Conservation (phyloP, 2,797 vertebrate species). For the Aulostomus chinensis region DNA sequence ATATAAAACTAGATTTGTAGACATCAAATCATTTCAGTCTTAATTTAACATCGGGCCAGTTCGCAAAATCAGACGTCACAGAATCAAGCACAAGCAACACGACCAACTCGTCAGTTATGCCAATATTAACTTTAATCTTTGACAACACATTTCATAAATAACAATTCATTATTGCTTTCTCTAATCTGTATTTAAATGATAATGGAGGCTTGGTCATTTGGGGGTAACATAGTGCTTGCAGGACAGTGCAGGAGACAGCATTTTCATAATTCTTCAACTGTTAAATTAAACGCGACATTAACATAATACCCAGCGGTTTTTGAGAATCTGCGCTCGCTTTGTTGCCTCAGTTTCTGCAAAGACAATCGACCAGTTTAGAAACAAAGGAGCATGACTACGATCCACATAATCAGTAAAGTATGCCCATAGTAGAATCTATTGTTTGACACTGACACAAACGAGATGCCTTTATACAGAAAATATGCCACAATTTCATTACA, state of each 20-base stretch:
- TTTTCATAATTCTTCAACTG: slow-evolving; percentile 35
- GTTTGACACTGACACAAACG: slow-evolving; percentile 43
- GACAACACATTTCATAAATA: slow-evolving; percentile 80
- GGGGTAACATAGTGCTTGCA: slow-evolving; percentile 64
- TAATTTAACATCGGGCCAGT: no score
- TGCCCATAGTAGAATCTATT: slow-evolving; percentile 21
- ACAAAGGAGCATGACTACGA: slow-evolving; percentile 41
- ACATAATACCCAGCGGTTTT: slow-evolving; percentile 50
- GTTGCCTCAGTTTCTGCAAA: slow-evolving; percentile 24
- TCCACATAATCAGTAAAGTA: slow-evolving; percentile 36
- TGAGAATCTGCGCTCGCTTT: slow-evolving; percentile 44
- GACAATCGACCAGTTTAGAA: slow-evolving; percentile 44
- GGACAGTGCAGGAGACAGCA: slow-evolving; percentile 64
- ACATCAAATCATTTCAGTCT: no score
- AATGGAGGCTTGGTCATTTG: slow-evolving; percentile 58
- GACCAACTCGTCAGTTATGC: slow-evolving; percentile 30
- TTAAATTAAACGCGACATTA: slow-evolving; percentile 57
- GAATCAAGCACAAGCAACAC: slow-evolving; percentile 6
- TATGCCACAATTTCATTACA: slow-evolving; percentile 46
- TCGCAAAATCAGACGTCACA: no score
- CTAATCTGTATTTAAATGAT: slow-evolving; percentile 66
- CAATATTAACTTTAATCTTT: slow-evolving; percentile 75
- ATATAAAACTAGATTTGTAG: no score
- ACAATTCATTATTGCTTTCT: slow-evolving; percentile 73
- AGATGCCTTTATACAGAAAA: slow-evolving; percentile 51